phyloP scores from a whole-genome alignment of 2,888 invertebrate species.

The Gastrophysa polygoni region DNA sequence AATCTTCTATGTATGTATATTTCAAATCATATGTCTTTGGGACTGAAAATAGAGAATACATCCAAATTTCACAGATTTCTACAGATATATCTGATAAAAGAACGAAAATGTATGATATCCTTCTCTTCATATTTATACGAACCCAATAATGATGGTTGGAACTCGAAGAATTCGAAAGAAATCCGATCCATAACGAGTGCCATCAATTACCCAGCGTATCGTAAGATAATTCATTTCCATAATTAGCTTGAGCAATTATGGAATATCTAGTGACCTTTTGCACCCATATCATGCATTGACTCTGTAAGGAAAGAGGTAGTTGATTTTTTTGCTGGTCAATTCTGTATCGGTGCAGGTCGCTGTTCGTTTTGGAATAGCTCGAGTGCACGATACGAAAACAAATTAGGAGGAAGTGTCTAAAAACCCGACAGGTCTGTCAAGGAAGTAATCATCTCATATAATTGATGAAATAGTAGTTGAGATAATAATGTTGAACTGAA shows the following conservation, averaged over 20 bases:
- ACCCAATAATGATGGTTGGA: no score
- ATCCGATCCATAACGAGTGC: neutral
- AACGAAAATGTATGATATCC: no score
- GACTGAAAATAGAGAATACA: no score
- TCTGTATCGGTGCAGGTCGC: neutral
- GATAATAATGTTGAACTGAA: no score
- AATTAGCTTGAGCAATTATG: constrained; percentile 5
- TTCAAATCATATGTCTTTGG: no score
- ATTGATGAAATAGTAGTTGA: no score
- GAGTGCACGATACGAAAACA: constrained; percentile 17
- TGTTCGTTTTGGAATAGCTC: constrained; percentile 15
- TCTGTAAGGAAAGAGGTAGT: neutral
- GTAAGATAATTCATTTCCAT: neutral
- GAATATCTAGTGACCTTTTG: constrained; percentile 16
- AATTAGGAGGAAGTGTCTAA: neutral
- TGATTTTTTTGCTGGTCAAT: neutral
- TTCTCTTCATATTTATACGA: no score
- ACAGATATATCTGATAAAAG: no score
- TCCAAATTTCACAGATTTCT: no score
- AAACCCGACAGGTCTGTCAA: neutral
- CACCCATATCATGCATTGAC: constrained; percentile 13
- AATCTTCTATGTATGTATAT: no score
- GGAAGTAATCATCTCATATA: neutral
- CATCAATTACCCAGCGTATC: neutral
- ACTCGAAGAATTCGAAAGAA: neutral